Evolutionary conservation across 2,888 invertebrate genomes (phyloP).

Genomic region (Drosophila mercatorum): DNA sequence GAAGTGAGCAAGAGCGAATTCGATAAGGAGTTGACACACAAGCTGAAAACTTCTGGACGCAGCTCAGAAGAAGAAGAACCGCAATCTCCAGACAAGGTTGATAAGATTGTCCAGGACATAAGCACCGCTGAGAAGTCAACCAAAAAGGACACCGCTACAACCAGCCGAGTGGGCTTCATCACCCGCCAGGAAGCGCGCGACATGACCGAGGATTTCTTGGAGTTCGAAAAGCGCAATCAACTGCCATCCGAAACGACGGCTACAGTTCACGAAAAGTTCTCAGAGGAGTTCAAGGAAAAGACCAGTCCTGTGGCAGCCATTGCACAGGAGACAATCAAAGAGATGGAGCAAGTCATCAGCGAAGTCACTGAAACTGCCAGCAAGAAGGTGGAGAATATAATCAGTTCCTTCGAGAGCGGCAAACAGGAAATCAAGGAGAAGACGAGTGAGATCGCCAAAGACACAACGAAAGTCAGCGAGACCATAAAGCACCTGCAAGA

Average conservation of each 20-base stretch:
- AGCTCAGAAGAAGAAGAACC: constrained; percentile 77
- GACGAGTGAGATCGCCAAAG: constrained; percentile 27
- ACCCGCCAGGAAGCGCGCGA: constrained; percentile 78
- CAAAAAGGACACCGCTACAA: constrained; percentile 54
- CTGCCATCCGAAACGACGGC: constrained; percentile 56
- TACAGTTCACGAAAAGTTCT: constrained; percentile 71
- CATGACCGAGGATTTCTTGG: constrained; percentile 81
- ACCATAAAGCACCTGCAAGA: constrained; percentile 68
- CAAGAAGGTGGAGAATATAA: constrained; percentile 76
- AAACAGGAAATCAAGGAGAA: constrained; percentile 49
- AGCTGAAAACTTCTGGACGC: constrained; percentile 82
- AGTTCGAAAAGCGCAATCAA: constrained; percentile 76
- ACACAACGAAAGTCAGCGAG: constrained; percentile 68
- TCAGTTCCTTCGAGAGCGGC: constrained; percentile 69
- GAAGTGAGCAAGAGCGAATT: constrained; percentile 84
- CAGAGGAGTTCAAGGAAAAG: constrained; percentile 76
- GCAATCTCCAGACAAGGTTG: constrained; percentile 65
- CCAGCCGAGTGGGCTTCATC: constrained; percentile 58
- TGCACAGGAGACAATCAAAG: constrained; percentile 58
- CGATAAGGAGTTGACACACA: constrained; percentile 84
- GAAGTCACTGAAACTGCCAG: constrained; percentile 71
- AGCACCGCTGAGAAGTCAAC: constrained; percentile 63
- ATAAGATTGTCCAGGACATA: constrained; percentile 70
- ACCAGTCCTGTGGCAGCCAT: constrained; percentile 47
- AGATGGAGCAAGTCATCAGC: constrained; percentile 67